Conservation (phyloP, 2,888 invertebrate species). For the Masnerella sp. region DNA sequence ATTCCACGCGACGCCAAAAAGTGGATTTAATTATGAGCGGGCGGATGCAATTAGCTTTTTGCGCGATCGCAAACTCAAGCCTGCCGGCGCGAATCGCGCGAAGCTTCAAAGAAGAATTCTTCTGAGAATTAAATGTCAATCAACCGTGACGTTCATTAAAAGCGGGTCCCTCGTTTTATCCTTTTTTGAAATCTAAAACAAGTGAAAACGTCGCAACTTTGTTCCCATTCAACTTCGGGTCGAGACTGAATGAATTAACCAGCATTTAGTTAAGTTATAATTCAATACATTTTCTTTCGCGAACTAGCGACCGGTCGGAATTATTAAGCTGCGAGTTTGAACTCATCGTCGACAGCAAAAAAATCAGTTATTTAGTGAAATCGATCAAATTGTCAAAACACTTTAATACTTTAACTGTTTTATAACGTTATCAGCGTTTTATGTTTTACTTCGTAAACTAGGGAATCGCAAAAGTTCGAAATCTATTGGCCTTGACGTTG, state of each 20-base stretch:
- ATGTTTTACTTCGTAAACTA: too few species aligned
- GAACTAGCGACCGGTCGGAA: too few species aligned
- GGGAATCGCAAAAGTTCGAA: background rate
- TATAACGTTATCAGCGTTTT: too few species aligned
- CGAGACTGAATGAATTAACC: too few species aligned
- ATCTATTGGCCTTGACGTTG: conserved; percentile 18
- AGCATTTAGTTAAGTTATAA: too few species aligned
- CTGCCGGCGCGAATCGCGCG: conserved; percentile 30
- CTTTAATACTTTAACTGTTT: too few species aligned
- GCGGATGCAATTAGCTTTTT: conserved; percentile 73
- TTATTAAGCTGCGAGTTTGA: too few species aligned
- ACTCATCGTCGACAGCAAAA: too few species aligned
- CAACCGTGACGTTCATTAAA: conserved; percentile 70
- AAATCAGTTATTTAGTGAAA: too few species aligned
- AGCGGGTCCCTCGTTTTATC: conserved; percentile 61
- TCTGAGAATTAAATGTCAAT: conserved; percentile 73
- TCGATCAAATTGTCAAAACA: too few species aligned
- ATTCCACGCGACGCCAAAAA: conserved; percentile 68
- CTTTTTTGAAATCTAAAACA: conserved; percentile 27
- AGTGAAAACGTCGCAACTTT: background rate
- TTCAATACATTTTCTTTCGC: too few species aligned
- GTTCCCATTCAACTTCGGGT: too few species aligned
- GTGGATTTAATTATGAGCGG: conserved; percentile 71
- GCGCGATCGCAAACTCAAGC: conserved; percentile 55
- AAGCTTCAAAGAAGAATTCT: conserved; percentile 69